Conservation (phyloP, 2,797 vertebrate species). For the Falco naumanni region DNA sequence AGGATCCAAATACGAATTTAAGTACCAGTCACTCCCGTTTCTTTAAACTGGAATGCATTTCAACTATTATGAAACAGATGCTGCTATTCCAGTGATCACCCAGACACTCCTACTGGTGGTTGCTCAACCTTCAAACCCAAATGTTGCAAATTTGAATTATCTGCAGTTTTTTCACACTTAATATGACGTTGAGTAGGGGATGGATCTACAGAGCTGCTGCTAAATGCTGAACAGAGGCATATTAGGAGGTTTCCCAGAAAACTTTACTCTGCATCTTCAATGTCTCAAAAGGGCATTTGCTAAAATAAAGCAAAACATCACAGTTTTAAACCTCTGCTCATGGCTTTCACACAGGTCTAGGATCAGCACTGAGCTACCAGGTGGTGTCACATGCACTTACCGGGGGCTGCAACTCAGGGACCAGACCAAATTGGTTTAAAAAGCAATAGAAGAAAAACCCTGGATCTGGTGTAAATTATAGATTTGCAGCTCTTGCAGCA, state of each 20-base stretch:
- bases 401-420: neutral
- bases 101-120: neutral
- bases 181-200: neutral
- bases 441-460: neutral
- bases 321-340: neutral
- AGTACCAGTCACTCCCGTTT: neutral
- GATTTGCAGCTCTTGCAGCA: constrained; percentile 1
- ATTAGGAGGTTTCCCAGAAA: neutral
- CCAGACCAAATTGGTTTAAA: neutral
- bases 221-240: neutral
- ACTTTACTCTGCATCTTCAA: neutral
- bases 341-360: neutral
- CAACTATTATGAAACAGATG: neutral
- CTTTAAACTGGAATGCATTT: neutral
- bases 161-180: neutral
- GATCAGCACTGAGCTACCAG: neutral
- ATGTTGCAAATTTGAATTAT: neutral
- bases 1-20: neutral
- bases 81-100: neutral
- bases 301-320: neutral
- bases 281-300: neutral
- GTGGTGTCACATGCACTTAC: neutral
- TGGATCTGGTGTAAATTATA: neutral
- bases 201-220: neutral
- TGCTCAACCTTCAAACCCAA: neutral